Evolutionary conservation across 2,888 invertebrate genomes (phyloP), one percentile per base, ranked within the genome.

Genomic region (Tiliacea citrago): DNA sequence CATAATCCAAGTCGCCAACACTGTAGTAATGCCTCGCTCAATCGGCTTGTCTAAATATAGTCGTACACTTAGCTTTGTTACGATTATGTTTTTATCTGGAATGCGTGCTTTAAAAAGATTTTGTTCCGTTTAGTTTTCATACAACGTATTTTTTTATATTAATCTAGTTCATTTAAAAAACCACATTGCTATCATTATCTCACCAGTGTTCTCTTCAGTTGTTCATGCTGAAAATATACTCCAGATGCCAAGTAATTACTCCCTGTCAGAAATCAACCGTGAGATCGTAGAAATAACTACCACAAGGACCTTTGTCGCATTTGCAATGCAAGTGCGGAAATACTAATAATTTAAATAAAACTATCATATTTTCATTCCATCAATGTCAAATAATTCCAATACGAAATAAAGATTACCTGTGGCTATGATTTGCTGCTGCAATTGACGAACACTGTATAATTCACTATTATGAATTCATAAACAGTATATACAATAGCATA

Each of bases 1-100:
- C 87, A 87, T 87, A 87, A 87, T 83, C 78, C 75, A 67, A 83
- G 77, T 86, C 84, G 84, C 86, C 86, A 86, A 87, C 84, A 86
- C 84, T 78, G 67, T 58, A 60, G 57, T 67, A 53, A 77, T 60
- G 75, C 62, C 66, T 35, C 68, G 74, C 77, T 73, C 79, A 68
- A 81, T 82, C 80, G 68, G 67, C 77, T 82, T 77, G 62, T 58
- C 74, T 77, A 66, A 73, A 84, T 81, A 83, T 72, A 82, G 68
- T 75, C 75, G 75, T 80, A 85, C 53, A 78, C 57, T 78, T 72
- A 21, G 63, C 63, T 60, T 75, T 68, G 70, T 73, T 73, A 77
- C 35, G 60, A 47, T 68, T n/a, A 58, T 66, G 77, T 68, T 73
- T 79, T 61, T 62, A 70, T 76, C 55, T n/a, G 47, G n/a, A 65